phyloP scores from a whole-genome alignment of 1,140 invertebrate species.

The Aphis craccivora region DNA sequence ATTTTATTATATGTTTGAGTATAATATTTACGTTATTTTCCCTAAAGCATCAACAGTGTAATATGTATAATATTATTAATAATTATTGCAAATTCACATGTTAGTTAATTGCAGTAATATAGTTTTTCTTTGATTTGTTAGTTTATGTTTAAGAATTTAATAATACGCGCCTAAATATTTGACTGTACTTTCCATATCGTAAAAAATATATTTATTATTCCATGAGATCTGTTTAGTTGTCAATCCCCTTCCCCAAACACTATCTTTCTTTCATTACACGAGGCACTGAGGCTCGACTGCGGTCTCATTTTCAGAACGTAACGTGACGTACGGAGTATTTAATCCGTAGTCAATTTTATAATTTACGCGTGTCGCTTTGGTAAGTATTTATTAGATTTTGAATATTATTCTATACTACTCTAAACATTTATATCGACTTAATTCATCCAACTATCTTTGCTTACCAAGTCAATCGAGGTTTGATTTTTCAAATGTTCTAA shows the following conservation, averaged over 20 bases:
- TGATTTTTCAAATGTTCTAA: not conserved
- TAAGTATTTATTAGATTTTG: not conserved
- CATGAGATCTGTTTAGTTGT: not conserved
- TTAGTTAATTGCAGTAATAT: too few species aligned
- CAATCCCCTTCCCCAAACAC: not conserved
- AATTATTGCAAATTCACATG: too few species aligned
- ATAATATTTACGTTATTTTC: too few species aligned
- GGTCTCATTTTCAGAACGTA: slow-evolving; percentile 11
- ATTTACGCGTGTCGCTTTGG: slow-evolving; percentile 23
- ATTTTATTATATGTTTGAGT: too few species aligned
- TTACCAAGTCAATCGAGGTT: not conserved
- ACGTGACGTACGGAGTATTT: not conserved
- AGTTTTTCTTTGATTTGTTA: too few species aligned
- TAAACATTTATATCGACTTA: not conserved
- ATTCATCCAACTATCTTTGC: not conserved
- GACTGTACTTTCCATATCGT: not conserved
- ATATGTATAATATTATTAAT: too few species aligned
- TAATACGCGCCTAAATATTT: not conserved
- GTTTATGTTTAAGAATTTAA: not conserved
- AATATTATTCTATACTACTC: too few species aligned
- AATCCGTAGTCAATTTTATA: not conserved
- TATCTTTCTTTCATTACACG: not conserved
- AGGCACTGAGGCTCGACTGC: not conserved
- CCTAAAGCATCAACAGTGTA: too few species aligned
- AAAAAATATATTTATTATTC: not conserved